Base-by-base conservation (phyloP, 2,888 invertebrate genomes). In the Eledone cirrhosa region DNA sequence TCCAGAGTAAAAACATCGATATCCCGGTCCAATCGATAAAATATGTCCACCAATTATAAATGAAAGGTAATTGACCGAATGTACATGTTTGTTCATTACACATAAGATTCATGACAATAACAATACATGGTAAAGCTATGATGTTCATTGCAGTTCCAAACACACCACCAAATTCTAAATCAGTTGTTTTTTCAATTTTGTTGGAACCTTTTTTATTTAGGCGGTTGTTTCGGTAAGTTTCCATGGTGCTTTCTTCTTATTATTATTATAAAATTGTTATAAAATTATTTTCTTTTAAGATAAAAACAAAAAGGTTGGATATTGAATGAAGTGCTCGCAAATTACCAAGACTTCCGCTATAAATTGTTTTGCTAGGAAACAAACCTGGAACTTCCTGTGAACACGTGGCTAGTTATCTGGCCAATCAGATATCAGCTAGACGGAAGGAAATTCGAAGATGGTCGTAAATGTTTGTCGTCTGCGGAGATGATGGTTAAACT, bases 121-220 rank as follows among this genome's bases (percentile, higher is more conserved):
- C 88, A n/a, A 87, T 83, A 5, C 90, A 47, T 7, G 93, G 93
- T 27, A 92, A 81, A 13, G 90, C 80, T 59, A 92, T 78, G 48
- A 91, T 90, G 80, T 92, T 89, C 69, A 92, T 82, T 29, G 92
- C 86, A 24, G 92, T 90, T 24, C 93, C 93, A 75, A 92, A 83
- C 83, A 91, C 89, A 74, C 93, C 93, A 33, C 92, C 92, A 91
- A 93, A 93, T 87, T 93, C 92, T 29, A 79, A 81, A 11, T 82
- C 76, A 47, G 77, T 83, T 24, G 82, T 84, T 41, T 78, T 79
- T 13, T 79, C 67, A 63, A 78, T 79, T 63, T 77, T 78, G 47
- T 81, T 82, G 2, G 3, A n/a, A n/a, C 31, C n/a, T 72, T n/a
- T 41, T 41, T 41, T 41, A 41, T 41, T 41, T 41, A 41, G 8